Evolutionary conservation across 2,797 vertebrate species (phyloP).

Genomic region (Caiman crocodilus): DNA sequence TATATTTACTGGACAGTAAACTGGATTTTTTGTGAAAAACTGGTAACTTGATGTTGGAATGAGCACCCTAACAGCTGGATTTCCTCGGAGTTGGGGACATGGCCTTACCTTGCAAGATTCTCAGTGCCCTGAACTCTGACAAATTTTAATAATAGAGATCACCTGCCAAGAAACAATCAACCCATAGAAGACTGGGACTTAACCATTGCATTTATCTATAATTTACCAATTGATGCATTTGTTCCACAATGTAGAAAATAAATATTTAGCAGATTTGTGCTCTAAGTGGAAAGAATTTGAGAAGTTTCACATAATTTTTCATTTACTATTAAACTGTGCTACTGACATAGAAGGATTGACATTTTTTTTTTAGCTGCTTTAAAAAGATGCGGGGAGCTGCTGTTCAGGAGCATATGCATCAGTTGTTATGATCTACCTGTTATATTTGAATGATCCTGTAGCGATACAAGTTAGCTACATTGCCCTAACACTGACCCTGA

Average conservation of each 20-base stretch:
- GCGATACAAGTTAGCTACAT: no score
- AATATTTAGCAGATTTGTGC: neutral
- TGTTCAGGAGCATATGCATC: no score
- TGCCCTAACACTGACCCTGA: no score
- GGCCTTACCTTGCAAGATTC: conserved; percentile 68
- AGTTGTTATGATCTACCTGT: no score
- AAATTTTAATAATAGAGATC: conserved; percentile 71
- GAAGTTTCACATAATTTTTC: neutral
- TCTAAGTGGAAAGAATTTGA: neutral
- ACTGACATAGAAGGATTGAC: no score
- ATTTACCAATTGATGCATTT: conserved; percentile 24
- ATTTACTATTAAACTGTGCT: neutral
- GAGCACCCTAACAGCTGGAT: conserved; percentile 57
- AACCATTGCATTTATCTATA: neutral
- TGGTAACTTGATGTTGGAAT: neutral
- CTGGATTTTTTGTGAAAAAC: neutral
- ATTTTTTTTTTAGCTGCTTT: no score
- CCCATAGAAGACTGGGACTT: conserved; percentile 52
- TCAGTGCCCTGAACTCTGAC: conserved; percentile 72
- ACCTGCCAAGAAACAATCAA: conserved; percentile 72
- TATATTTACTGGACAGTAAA: neutral
- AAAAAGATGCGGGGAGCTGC: no score
- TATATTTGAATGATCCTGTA: no score
- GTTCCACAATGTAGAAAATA: conserved; percentile 12
- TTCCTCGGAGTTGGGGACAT: conserved; percentile 57